Evolutionary conservation across 2,797 vertebrate species (phyloP).

Genomic region (Artibeus jamaicensis): DNA sequence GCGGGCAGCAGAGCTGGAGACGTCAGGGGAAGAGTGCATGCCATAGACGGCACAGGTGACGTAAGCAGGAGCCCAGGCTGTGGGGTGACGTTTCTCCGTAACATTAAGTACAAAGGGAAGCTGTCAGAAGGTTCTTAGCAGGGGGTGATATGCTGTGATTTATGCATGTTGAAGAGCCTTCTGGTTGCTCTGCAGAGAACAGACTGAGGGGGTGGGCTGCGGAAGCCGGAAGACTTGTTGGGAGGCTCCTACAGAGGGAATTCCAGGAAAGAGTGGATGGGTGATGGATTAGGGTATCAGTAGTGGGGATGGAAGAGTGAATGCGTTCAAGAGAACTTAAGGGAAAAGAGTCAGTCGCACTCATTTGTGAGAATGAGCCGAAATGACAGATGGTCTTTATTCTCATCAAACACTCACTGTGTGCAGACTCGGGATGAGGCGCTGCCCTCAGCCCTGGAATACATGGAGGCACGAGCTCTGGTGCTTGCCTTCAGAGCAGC

Average conservation of each 20-base stretch:
- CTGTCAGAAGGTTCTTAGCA: not conserved
- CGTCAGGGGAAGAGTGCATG: not conserved
- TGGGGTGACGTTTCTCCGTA: not conserved
- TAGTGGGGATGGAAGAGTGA: not conserved
- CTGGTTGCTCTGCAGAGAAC: not conserved
- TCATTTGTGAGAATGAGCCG: not conserved
- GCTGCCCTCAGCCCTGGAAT: not conserved
- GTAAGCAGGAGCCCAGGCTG: not conserved
- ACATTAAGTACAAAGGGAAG: not conserved
- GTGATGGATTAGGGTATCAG: not conserved
- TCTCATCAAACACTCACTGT: rapidly evolving
- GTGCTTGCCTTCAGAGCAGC: not conserved
- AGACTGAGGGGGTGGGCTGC: rapidly evolving
- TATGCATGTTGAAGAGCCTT: not conserved
- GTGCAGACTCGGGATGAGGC: rapidly evolving
- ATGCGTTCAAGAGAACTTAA: not conserved
- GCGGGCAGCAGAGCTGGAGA: not conserved
- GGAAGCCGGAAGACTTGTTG: not conserved
- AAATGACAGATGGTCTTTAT: rapidly evolving
- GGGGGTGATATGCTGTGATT: rapidly evolving
- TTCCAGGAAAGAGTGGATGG: not conserved
- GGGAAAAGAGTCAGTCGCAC: not conserved
- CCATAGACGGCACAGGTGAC: not conserved
- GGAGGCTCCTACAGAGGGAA: too few species aligned
- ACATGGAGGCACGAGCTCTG: not conserved